Percentiles rank a stretch among this genome's conserved stretches.
phyloP scores from a whole-genome alignment of 2,888 invertebrate species.

The Watsonalla binaria region DNA sequence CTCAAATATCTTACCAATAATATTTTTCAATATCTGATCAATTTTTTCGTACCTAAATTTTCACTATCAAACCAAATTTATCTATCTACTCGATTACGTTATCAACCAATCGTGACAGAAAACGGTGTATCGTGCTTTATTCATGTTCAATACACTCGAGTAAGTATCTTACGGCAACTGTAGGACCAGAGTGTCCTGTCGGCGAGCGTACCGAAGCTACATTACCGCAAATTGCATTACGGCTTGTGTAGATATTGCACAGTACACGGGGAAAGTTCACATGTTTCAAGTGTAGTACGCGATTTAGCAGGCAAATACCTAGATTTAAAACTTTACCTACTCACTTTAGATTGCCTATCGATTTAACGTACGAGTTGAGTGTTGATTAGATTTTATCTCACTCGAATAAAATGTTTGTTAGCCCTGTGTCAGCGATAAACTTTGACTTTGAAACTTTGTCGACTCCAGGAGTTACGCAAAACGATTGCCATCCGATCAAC shows the following conservation, averaged over 20 bases:
- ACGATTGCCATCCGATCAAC: no score
- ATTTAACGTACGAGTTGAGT: no score
- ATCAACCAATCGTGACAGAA: slow-evolving; percentile 31
- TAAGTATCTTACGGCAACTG: slow-evolving; percentile 6
- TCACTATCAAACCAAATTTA: slow-evolving; percentile 19
- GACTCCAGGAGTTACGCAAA: no score
- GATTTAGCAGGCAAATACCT: neutral
- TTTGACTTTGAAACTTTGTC: no score
- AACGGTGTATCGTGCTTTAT: slow-evolving; percentile 17
- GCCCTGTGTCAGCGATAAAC: no score
- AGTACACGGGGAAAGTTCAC: slow-evolving; percentile 36
- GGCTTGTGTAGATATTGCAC: slow-evolving; percentile 46
- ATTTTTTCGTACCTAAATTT: no score
- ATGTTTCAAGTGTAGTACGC: slow-evolving; percentile 7
- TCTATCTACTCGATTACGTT: slow-evolving; percentile 13
- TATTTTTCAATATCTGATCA: no score
- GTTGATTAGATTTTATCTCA: no score
- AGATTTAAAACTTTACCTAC: neutral
- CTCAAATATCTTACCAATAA: no score
- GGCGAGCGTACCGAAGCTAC: slow-evolving; percentile 32
- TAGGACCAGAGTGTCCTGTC: slow-evolving; percentile 25
- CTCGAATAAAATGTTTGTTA: no score
- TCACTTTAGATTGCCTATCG: neutral
- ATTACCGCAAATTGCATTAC: slow-evolving; percentile 74
- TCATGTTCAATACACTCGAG: slow-evolving; percentile 9